Conservation (phyloP, 2,797 vertebrate genomes). For the Poeciliopsis infans region DNA sequence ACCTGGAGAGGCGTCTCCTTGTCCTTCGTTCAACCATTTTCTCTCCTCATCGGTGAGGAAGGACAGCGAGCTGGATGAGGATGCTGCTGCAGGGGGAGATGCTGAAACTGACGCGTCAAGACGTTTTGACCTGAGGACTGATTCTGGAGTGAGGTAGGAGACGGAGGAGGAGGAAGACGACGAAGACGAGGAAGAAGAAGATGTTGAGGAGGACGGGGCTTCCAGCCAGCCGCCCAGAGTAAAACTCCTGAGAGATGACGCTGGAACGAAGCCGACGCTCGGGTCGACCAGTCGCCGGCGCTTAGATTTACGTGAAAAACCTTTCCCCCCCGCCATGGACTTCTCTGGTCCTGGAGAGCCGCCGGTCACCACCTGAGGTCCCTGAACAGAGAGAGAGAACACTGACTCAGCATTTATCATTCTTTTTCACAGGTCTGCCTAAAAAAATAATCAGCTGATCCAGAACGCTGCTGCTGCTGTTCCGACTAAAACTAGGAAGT, state of each 20-base stretch:
- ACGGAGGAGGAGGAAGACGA: constrained; percentile 8
- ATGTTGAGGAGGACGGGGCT: not conserved
- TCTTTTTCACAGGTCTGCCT: too few relatives aligned
- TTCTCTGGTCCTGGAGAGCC: not conserved
- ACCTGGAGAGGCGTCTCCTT: constrained; percentile 23
- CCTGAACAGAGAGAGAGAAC: not conserved
- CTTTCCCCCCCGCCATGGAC: fast-evolving
- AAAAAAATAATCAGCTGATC: too few relatives aligned
- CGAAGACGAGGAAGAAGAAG: not conserved
- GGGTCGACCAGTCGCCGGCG: constrained; percentile 54
- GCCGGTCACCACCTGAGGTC: constrained; percentile 25
- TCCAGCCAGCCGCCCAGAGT: constrained; percentile 49
- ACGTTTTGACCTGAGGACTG: not conserved
- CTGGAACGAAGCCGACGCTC: constrained; percentile 22
- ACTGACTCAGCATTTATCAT: too few relatives aligned
- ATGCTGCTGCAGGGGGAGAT: not conserved
- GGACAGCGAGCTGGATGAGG: constrained; percentile 32
- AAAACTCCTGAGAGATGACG: constrained; percentile 34
- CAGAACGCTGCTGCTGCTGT: too few relatives aligned
- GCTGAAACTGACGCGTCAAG: fast-evolving
- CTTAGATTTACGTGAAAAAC: constrained; percentile 58
- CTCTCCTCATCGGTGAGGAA: constrained; percentile 70
- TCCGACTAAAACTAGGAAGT: too few relatives aligned
- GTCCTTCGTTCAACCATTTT: constrained; percentile 48
- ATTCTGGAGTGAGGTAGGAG: constrained; percentile 38